Conservation (phyloP, 2,113 vertebrate species). For the Thermophis baileyi region DNA sequence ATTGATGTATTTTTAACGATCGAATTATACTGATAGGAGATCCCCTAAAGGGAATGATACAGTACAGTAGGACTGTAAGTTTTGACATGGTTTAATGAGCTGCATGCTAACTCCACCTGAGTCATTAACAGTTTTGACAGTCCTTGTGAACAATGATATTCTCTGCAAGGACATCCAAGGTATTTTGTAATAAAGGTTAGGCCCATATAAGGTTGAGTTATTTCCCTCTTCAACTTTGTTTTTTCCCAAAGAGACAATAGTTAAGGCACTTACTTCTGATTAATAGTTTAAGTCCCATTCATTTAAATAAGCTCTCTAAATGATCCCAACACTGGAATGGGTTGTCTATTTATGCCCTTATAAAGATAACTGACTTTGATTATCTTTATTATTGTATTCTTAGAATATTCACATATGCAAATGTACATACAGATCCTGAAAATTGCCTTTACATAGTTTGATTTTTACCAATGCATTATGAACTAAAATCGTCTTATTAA, state of each 20-base stretch:
- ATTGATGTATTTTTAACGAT: slow-evolving; percentile 71
- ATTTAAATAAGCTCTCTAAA: slow-evolving; percentile 4
- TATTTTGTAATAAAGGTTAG: slow-evolving; percentile 45
- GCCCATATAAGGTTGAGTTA: slow-evolving; percentile 41
- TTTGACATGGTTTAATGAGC: slow-evolving; percentile 69
- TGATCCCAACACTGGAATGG: background rate
- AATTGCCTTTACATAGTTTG: background rate
- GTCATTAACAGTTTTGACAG: slow-evolving; percentile 69
- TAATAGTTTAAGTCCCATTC: background rate
- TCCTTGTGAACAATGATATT: slow-evolving; percentile 61
- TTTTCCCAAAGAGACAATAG: background rate
- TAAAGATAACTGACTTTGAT: background rate
- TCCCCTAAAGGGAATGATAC: slow-evolving; percentile 61
- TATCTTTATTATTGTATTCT: background rate
- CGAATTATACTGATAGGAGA: slow-evolving; percentile 62
- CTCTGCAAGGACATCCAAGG: slow-evolving; percentile 49
- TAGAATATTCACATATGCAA: background rate
- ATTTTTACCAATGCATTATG: background rate
- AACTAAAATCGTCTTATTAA: background rate
- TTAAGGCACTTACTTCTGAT: background rate
- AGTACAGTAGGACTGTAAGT: slow-evolving; percentile 60
- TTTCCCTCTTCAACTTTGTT: slow-evolving; percentile 11
- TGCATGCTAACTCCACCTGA: slow-evolving; percentile 67
- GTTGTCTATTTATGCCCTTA: background rate
- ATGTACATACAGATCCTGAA: background rate